Evolutionary conservation across 2,113 vertebrate species (phyloP).

Genomic region (Oryzias celebensis): DNA sequence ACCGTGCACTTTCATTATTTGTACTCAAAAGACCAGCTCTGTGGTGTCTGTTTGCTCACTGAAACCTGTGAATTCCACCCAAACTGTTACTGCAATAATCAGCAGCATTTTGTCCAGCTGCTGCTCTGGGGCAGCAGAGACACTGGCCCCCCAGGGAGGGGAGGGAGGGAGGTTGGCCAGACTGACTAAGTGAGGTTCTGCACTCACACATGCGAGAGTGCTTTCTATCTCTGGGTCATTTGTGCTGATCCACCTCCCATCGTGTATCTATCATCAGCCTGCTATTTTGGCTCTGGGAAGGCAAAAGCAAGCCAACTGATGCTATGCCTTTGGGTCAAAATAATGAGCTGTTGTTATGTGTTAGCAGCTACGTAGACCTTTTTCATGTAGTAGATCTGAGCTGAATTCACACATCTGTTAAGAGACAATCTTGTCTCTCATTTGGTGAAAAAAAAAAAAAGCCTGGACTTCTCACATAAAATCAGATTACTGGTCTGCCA

Average conservation of each 20-base stretch:
- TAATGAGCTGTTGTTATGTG: slow-evolving; percentile 29
- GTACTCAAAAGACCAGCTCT: slow-evolving; percentile 5
- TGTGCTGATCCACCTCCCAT: slow-evolving; percentile 17
- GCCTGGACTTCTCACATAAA: slow-evolving; percentile 50
- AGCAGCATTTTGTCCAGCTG: slow-evolving; percentile 45
- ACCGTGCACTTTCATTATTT: neutral
- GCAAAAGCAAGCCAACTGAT: slow-evolving; percentile 27
- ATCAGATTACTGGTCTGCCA: slow-evolving; percentile 52
- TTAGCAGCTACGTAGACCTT: slow-evolving; percentile 46
- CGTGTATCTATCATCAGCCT: slow-evolving; percentile 25
- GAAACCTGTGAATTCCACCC: slow-evolving; percentile 14
- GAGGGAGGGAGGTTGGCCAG: slow-evolving; percentile 21
- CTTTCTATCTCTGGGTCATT: slow-evolving; percentile 7
- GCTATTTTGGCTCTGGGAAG: slow-evolving; percentile 21
- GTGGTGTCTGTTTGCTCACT: neutral
- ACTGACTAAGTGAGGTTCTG: slow-evolving; percentile 20
- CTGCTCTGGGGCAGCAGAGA: slow-evolving; percentile 18
- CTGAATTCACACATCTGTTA: slow-evolving; percentile 49
- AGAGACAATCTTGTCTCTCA: slow-evolving; percentile 54
- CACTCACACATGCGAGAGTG: neutral
- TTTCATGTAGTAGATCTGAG: slow-evolving; percentile 54
- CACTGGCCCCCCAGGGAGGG: neutral
- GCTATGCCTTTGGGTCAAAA: slow-evolving; percentile 37
- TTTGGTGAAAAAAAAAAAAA: slow-evolving; percentile 22
- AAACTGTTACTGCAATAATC: slow-evolving; percentile 16